Conservation (phyloP, 2,113 vertebrate genomes). For the Platichthys flesus region DNA sequence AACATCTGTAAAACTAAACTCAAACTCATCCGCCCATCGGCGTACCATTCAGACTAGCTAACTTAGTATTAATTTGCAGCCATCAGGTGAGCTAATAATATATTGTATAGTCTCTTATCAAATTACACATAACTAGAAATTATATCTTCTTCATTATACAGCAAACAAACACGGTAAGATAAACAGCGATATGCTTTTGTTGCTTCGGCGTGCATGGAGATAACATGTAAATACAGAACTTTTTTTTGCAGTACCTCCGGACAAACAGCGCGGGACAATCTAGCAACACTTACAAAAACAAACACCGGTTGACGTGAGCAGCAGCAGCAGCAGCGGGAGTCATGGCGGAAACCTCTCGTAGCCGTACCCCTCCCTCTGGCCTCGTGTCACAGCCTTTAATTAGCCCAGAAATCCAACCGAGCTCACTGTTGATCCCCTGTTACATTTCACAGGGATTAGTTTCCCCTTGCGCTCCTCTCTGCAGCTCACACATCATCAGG, state of each 20-base stretch:
- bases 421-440: slow-evolving; percentile 50
- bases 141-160: too few species aligned
- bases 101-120: too few species aligned
- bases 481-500: slow-evolving; percentile 32
- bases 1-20: too few species aligned
- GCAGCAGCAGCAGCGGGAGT: slow-evolving; percentile 1
- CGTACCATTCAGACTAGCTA: too few species aligned
- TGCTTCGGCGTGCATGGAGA: too few species aligned
- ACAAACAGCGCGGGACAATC: not conserved
- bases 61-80: too few species aligned
- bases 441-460: slow-evolving; percentile 69
- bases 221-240: not conserved
- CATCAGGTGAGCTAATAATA: too few species aligned
- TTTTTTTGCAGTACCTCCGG: not conserved
- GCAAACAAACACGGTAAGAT: too few species aligned
- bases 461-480: slow-evolving; percentile 29
- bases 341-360: not conserved
- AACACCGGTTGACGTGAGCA: slow-evolving; percentile 1
- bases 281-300: slow-evolving; percentile 7
- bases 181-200: too few species aligned
- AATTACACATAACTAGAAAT: too few species aligned
- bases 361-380: slow-evolving; percentile 12
- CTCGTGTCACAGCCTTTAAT: slow-evolving; percentile 63
- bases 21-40: too few species aligned
- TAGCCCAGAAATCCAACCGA: slow-evolving; percentile 39